phyloP scores from a whole-genome alignment of 2,797 vertebrate species.

The Ctenochaetus hawaiiensis region DNA sequence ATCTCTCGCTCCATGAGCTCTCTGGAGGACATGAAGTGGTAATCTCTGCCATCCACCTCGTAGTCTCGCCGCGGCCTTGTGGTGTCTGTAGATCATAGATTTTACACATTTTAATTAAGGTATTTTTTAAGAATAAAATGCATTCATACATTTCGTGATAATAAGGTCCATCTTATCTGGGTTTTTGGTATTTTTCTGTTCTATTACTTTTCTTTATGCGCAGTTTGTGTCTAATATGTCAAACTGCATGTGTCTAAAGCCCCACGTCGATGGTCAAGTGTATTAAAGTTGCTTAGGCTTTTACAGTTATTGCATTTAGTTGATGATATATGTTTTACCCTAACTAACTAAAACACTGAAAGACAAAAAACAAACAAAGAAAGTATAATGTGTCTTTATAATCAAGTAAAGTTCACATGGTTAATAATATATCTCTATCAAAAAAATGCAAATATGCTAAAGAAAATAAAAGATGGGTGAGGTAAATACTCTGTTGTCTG shows the following conservation, averaged over 20 bases:
- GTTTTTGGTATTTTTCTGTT: neutral
- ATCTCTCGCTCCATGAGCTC: constrained; percentile 98
- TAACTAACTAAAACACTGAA: too few species aligned
- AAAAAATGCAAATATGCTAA: too few species aligned
- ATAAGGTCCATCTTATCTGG: neutral
- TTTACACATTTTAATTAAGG: neutral
- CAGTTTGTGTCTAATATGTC: neutral
- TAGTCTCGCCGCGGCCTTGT: constrained; percentile 97
- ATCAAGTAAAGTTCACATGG: too few species aligned
- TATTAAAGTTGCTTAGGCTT: too few species aligned
- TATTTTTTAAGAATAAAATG: neutral
- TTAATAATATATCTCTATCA: too few species aligned
- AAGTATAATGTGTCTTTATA: too few species aligned
- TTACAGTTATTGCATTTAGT: too few species aligned
- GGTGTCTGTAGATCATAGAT: constrained; percentile 86
- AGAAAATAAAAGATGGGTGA: too few species aligned
- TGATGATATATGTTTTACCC: too few species aligned
- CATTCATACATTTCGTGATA: neutral
- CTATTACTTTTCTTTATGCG: neutral
- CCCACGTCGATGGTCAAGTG: too few species aligned
- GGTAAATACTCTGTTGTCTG: neutral
- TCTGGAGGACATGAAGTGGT: constrained; percentile 96
- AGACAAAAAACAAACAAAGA: too few species aligned
- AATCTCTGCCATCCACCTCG: constrained; percentile 96
- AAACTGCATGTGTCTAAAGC: neutral